These are phyloP conservation scores for Oligia fasciuncula DNA, from an alignment of 2,888 invertebrate genomes.

Conservation along the genomic window DNA sequence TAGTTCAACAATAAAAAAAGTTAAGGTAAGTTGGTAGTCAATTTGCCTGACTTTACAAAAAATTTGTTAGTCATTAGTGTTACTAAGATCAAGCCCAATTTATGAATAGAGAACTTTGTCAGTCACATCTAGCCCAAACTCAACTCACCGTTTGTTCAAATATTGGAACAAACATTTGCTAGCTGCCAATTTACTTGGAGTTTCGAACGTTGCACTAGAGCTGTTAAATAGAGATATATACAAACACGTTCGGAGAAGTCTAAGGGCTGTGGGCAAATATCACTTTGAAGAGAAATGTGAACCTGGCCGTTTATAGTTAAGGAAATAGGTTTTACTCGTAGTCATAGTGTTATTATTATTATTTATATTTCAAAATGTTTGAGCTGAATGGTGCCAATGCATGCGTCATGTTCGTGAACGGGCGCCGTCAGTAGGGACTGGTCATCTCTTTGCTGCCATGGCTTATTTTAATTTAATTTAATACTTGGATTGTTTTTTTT, in stretches of 20 bases:
- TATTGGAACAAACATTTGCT: slow-evolving; percentile 52
- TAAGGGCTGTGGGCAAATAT: slow-evolving; percentile 15
- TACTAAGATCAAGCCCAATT: slow-evolving; percentile 19
- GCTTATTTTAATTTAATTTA: too few relatives aligned
- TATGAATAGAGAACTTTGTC: slow-evolving; percentile 26
- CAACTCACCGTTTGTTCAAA: slow-evolving; percentile 33
- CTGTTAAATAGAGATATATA: slow-evolving; percentile 30
- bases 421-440: too few relatives aligned
- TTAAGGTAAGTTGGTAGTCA: too few relatives aligned
- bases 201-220: slow-evolving; percentile 34
- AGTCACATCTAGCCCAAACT: slow-evolving; percentile 36
- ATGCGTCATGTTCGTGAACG: too few relatives aligned
- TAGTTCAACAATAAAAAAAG: too few relatives aligned
- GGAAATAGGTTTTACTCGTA: neutral
- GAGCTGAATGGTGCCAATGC: too few relatives aligned
- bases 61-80: slow-evolving; percentile 4
- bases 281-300: neutral
- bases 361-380: too few relatives aligned
- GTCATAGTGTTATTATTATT: too few relatives aligned
- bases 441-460: too few relatives aligned
- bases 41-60: too few relatives aligned
- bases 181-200: slow-evolving; percentile 49
- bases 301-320: neutral
- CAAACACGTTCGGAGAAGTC: slow-evolving; percentile 13
- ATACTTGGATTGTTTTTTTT: too few relatives aligned